These are phyloP conservation scores for Xyrauchen texanus DNA, from an alignment of 2,113 vertebrate species.

Conservation along the genomic window DNA sequence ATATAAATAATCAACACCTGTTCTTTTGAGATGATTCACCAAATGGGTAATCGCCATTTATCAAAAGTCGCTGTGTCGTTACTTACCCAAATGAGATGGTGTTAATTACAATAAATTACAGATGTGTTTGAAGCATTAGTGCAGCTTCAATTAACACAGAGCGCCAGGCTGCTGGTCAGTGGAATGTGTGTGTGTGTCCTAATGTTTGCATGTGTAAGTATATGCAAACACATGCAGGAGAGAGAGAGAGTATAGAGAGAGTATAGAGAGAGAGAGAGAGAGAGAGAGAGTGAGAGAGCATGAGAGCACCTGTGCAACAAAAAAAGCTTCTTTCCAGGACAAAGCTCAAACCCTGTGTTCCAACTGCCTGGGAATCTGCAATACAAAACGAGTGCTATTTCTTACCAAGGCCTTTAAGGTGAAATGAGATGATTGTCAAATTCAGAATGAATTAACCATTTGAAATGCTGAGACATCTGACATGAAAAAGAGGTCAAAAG, in stretches of 20 bases:
- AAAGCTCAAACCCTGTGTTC: conserved; percentile 11
- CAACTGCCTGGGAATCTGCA: conserved; percentile 13
- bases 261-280: not conserved
- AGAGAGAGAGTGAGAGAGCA: not conserved
- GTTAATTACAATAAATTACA: conserved; percentile 74
- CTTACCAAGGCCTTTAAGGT: conserved; percentile 18
- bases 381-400: not conserved
- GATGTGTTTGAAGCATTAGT: conserved; percentile 72
- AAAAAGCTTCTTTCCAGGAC: conserved; percentile 21
- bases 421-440: conserved; percentile 35
- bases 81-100: conserved; percentile 70
- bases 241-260: too few relatives aligned
- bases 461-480: conserved; percentile 33
- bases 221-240: not conserved
- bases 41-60: conserved; percentile 61
- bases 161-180: conserved; percentile 47
- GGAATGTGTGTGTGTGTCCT: conserved; percentile 12
- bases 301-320: not conserved
- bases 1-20: conserved; percentile 56
- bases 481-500: conserved; percentile 25
- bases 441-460: conserved; percentile 34
- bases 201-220: not conserved
- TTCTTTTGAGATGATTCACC: conserved; percentile 52
- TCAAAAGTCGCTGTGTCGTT: conserved; percentile 67
- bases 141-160: conserved; percentile 63